Evolutionary conservation across 2,113 vertebrate species (phyloP).

Genomic region (Pedetes capensis): DNA sequence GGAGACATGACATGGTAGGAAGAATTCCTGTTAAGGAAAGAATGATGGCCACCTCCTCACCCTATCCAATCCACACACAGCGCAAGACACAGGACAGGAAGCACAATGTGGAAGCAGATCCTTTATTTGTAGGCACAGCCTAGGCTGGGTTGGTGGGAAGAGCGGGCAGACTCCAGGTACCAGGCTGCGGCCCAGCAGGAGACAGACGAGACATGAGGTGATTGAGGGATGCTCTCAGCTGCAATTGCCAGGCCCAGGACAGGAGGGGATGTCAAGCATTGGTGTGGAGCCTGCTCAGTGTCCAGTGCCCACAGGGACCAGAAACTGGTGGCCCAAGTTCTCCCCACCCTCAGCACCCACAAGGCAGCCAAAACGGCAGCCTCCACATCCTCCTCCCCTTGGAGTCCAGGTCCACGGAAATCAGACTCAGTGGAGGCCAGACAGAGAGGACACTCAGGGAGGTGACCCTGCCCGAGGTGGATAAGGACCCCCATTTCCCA

Average conservation of each 20-base stretch:
- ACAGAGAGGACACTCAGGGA: constrained; percentile 40
- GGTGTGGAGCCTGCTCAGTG: background rate
- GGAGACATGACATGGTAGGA: background rate
- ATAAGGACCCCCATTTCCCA: background rate
- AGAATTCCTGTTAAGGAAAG: background rate
- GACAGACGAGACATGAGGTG: background rate
- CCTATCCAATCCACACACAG: background rate
- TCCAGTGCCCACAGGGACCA: background rate
- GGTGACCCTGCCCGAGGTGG: background rate
- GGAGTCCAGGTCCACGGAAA: background rate
- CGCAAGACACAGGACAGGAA: background rate
- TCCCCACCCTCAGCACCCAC: constrained; percentile 15
- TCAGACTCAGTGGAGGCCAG: constrained; percentile 64
- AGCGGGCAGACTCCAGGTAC: background rate
- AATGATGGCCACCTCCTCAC: background rate
- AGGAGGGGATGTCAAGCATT: background rate
- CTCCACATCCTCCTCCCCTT: constrained; percentile 50
- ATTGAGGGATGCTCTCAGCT: background rate
- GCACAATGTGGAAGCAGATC: background rate
- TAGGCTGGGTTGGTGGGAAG: background rate
- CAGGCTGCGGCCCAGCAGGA: background rate
- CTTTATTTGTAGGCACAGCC: constrained; percentile 65
- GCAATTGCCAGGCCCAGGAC: constrained; percentile 6
- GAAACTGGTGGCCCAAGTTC: background rate
- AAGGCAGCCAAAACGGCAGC: background rate